A percentile compares a stretch with the other conserved stretches of the same genome.
These are phyloP conservation scores for Cistogaster globosa DNA, from an alignment of 2,888 invertebrate species.

Conservation along the genomic window DNA sequence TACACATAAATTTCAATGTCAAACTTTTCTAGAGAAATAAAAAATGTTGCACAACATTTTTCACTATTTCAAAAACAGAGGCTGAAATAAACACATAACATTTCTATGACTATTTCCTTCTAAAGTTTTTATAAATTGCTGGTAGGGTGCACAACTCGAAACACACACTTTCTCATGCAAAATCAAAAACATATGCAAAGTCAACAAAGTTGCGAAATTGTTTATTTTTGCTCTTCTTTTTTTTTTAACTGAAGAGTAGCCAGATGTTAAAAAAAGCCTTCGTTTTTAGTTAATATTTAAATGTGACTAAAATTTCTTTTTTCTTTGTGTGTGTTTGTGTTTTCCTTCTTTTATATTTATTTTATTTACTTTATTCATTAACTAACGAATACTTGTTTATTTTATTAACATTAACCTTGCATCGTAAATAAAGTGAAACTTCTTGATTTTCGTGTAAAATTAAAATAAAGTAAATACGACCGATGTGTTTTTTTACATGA, in stretches of 20 bases:
- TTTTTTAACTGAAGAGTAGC: not conserved
- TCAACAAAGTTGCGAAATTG: too few species aligned
- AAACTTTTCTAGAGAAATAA: too few species aligned
- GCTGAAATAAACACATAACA: too few species aligned
- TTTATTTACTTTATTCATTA: not conserved
- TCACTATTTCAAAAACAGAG: too few species aligned
- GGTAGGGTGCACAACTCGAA: too few species aligned
- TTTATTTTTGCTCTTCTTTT: too few species aligned
- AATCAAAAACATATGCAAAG: too few species aligned
- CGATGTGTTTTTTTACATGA: not conserved
- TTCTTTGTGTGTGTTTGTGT: not conserved
- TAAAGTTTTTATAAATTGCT: too few species aligned
- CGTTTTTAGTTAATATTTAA: not conserved
- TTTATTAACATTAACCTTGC: conserved; percentile 54
- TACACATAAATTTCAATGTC: too few species aligned
- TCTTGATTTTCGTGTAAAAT: conserved; percentile 42
- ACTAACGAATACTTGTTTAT: conserved; percentile 15
- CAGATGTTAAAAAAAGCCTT: not conserved
- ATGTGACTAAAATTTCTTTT: not conserved
- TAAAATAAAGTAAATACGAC: not conserved
- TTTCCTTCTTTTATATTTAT: not conserved
- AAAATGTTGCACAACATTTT: too few species aligned
- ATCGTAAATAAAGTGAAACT: conserved; percentile 56
- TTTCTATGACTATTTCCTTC: too few species aligned
- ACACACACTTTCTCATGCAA: too few species aligned